These are phyloP conservation scores for Phyllostomus discolor DNA, from an alignment of 2,113 vertebrate genomes.

Conservation along the genomic window DNA sequence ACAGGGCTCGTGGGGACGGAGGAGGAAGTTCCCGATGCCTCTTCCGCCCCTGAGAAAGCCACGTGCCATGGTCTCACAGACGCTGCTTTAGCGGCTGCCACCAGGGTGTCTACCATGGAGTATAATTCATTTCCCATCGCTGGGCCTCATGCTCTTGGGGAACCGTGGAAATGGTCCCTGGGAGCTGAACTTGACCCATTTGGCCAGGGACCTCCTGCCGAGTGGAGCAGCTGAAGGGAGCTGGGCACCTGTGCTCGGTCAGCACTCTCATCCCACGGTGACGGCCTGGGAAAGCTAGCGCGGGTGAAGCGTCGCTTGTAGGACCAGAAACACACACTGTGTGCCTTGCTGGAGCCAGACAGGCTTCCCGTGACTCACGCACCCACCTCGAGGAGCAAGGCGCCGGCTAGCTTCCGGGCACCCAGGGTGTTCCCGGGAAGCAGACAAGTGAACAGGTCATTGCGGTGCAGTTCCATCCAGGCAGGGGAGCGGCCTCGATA, in stretches of 20 bases:
- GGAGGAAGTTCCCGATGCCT: neutral
- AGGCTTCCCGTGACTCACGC: neutral
- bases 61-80: rapidly evolving
- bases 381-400: neutral
- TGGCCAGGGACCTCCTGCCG: neutral
- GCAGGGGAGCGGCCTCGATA: neutral
- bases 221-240: neutral
- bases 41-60: neutral
- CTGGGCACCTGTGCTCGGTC: neutral
- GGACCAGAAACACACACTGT: neutral
- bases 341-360: neutral
- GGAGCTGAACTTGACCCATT: neutral
- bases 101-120: neutral
- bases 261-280: neutral
- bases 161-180: neutral
- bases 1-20: neutral
- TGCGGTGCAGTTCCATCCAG: too few relatives aligned
- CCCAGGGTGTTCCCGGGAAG: neutral
- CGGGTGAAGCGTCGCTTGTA: neutral
- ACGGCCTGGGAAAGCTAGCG: neutral
- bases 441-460: neutral
- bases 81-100: rapidly evolving
- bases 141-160: neutral
- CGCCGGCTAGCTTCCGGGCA: neutral
- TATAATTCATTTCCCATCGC: neutral